These are phyloP conservation scores for Hypanus sabinus DNA, from an alignment of 2,113 vertebrate species.

Conservation along the genomic window DNA sequence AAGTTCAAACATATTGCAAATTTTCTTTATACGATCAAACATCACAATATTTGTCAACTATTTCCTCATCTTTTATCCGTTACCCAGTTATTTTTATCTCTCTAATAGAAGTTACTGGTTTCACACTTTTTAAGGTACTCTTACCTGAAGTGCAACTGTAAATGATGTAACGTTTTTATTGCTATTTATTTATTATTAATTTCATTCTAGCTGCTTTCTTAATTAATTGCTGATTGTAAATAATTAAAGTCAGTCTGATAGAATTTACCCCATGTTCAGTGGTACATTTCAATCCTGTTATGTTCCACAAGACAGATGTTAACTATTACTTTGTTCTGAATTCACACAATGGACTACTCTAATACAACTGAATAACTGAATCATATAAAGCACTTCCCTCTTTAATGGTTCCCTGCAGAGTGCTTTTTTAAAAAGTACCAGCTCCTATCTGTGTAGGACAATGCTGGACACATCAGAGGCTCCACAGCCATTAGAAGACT, in stretches of 20 bases:
- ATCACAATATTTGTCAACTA: not conserved
- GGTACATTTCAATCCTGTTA: not conserved
- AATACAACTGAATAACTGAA: not conserved
- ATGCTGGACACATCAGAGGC: not conserved
- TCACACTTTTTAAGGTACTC: not conserved
- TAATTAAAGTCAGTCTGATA: constrained; percentile 28
- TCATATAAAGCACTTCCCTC: not conserved
- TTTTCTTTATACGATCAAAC: not conserved
- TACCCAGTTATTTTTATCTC: not conserved
- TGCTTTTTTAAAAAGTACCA: not conserved
- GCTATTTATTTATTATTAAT: constrained; percentile 14
- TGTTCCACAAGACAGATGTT: not conserved
- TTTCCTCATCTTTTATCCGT: not conserved
- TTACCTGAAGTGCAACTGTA: not conserved
- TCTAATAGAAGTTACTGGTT: too few relatives aligned
- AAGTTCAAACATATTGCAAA: not conserved
- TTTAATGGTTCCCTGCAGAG: not conserved
- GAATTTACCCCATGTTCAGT: not conserved
- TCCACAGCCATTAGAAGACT: not conserved
- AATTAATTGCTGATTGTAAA: constrained; percentile 16
- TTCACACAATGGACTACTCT: not conserved
- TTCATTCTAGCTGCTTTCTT: constrained; percentile 16
- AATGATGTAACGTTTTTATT: not conserved
- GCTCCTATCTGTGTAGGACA: not conserved
- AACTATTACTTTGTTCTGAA: not conserved